phyloP scores from a whole-genome alignment of 2,113 vertebrate species.

The Gyps fulvus region DNA sequence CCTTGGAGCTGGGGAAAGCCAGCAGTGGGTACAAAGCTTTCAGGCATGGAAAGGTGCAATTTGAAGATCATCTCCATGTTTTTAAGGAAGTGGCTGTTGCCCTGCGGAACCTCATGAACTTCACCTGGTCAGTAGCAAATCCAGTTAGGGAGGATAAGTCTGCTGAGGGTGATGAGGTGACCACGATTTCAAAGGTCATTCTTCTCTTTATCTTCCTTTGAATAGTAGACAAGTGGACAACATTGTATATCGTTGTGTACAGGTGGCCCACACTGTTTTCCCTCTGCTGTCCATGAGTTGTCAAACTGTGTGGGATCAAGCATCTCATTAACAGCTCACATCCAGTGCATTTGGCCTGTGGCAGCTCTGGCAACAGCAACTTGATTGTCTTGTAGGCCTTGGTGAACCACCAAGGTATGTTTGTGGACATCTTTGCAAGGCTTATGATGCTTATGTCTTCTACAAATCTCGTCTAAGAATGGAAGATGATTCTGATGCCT shows the following conservation, averaged over 20 bases:
- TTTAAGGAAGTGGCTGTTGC: background rate
- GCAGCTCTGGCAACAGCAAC: background rate
- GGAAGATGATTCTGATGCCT: background rate
- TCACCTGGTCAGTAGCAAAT: background rate
- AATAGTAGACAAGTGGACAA: background rate
- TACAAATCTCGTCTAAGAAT: background rate
- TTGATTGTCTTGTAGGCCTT: background rate
- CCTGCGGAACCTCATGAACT: background rate
- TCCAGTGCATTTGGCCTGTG: background rate
- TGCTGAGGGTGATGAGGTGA: background rate
- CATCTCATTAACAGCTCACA: background rate
- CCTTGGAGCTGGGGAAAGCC: background rate
- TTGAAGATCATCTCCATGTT: background rate
- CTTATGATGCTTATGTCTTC: background rate
- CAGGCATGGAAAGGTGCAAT: background rate
- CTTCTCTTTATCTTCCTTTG: background rate
- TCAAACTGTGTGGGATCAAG: background rate
- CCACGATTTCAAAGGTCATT: background rate
- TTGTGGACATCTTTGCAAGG: background rate
- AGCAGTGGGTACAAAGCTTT: background rate
- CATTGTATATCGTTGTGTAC: background rate
- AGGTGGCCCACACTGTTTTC: background rate
- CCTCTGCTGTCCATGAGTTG: background rate
- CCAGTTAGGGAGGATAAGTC: background rate
- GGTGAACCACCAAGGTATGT: background rate